phyloP scores from a whole-genome alignment of 2,113 vertebrate genomes.

The Acanthisitta chloris region DNA sequence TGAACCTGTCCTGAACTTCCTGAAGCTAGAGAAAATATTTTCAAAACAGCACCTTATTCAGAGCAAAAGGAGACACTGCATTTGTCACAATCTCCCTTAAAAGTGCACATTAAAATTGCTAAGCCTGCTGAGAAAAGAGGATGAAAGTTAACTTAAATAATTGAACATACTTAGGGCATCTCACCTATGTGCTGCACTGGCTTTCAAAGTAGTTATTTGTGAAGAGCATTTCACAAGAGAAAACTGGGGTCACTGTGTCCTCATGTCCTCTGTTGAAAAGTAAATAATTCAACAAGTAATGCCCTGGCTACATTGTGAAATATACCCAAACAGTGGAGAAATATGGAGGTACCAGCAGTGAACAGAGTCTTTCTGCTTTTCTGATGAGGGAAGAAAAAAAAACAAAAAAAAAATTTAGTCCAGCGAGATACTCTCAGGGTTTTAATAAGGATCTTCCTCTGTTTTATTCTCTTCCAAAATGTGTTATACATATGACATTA shows the following conservation, averaged over 20 bases:
- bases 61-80: background rate
- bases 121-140: background rate
- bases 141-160: constrained; percentile 21
- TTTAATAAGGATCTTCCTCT: background rate
- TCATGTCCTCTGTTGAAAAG: background rate
- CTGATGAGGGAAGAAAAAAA: background rate
- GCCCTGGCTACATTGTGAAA: background rate
- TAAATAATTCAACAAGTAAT: constrained; percentile 2
- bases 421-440: background rate
- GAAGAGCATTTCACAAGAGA: background rate
- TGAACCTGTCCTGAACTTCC: background rate
- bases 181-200: background rate
- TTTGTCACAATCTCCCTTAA: background rate
- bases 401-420: background rate
- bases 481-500: background rate
- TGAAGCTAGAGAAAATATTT: background rate
- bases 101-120: background rate
- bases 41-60: background rate
- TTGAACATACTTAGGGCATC: background rate
- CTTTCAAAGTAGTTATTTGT: background rate
- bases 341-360: background rate
- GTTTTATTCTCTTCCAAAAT: background rate
- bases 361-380: background rate
- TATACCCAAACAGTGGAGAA: background rate
- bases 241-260: background rate